Conservation (phyloP, 2,797 vertebrate species). For the Ctenosaura bakeri region DNA sequence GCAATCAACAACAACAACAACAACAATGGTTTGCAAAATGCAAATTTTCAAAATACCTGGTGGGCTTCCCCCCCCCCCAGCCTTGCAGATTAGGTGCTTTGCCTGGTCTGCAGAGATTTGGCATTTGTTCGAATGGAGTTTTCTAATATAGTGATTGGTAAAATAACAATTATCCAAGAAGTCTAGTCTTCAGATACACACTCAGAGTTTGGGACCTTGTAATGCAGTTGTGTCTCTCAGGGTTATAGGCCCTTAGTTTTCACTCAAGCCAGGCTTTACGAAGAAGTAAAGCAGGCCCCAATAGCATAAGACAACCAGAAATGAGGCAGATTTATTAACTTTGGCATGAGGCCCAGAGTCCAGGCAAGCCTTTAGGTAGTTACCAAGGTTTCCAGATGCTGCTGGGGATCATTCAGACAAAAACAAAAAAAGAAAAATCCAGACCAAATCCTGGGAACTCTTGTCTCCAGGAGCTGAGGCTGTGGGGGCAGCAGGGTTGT, state of each 20-base stretch:
- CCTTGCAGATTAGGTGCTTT: too few relatives aligned
- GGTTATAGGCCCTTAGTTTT: neutral
- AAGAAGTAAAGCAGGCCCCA: neutral
- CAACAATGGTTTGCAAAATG: neutral
- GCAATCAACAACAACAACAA: neutral
- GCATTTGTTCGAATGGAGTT: neutral
- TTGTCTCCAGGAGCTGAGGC: slow-evolving; percentile 25
- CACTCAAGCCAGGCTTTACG: neutral
- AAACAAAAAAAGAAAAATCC: neutral
- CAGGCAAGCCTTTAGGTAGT: slow-evolving; percentile 45
- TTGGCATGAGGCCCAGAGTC: slow-evolving; percentile 37
- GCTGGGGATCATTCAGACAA: slow-evolving; percentile 29
- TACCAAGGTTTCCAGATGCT: slow-evolving; percentile 41
- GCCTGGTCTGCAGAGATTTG: neutral
- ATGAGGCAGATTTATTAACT: slow-evolving; percentile 6
- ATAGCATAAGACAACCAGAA: neutral
- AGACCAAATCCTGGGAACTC: neutral
- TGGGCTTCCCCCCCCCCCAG: neutral
- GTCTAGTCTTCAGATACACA: neutral
- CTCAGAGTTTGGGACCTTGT: neutral
- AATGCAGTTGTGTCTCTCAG: neutral
- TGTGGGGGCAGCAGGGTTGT: neutral
- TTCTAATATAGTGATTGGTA: neutral
- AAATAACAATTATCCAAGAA: slow-evolving; percentile 2
- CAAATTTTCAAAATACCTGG: neutral